Percentiles rank a stretch among this genome's conserved stretches.
Conservation (phyloP, 2,113 vertebrate species). For the Dolichotis patagonum region DNA sequence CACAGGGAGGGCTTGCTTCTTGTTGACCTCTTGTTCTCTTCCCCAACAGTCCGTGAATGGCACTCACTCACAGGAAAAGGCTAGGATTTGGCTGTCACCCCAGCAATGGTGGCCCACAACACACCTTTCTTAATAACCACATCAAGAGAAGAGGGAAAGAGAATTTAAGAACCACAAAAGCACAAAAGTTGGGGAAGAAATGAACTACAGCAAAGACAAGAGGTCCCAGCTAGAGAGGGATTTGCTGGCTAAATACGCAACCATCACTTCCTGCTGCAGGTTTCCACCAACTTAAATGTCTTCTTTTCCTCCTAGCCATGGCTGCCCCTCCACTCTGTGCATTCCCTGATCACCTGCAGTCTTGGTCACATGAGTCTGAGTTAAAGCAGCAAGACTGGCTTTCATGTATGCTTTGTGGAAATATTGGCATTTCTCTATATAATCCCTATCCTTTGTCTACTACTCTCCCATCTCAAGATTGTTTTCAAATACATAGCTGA, state of each 20-base stretch:
- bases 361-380: background rate
- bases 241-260: background rate
- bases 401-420: background rate
- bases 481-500: background rate
- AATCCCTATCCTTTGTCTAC: background rate
- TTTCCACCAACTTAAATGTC: background rate
- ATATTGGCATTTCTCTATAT: background rate
- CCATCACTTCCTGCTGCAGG: background rate
- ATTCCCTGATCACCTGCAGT: background rate
- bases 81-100: too few species aligned
- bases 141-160: slow-evolving; percentile 18
- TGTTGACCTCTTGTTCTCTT: too few species aligned
- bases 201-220: background rate
- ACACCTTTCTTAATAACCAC: background rate
- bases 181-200: background rate
- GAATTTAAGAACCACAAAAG: background rate
- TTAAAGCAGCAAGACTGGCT: background rate
- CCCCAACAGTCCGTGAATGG: too few species aligned
- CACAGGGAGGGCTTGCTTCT: too few species aligned
- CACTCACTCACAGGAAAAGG: too few species aligned
- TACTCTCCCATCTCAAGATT: background rate
- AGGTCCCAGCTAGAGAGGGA: too few species aligned
- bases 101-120: too few species aligned
- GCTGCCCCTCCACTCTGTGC: background rate
- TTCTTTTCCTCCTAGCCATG: background rate